Percentiles rank a stretch among this genome's conserved stretches.
These are phyloP conservation scores for Procambarus clarkii DNA, from an alignment of 1,140 invertebrate genomes.

Conservation along the genomic window DNA sequence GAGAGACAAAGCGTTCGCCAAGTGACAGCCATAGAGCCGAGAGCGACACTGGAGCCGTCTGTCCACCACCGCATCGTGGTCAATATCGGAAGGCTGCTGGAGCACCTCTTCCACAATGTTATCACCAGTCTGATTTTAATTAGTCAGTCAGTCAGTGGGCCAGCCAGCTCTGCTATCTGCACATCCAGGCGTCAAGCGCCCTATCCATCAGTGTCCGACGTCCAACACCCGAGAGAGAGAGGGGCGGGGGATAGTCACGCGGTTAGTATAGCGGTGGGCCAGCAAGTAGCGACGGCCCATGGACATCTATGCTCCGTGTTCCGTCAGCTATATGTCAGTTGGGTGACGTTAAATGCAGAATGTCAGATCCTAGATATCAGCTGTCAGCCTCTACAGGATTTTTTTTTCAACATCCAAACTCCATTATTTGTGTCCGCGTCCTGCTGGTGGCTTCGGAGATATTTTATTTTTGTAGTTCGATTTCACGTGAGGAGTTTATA, in stretches of 20 bases:
- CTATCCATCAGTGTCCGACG: conserved; percentile 19
- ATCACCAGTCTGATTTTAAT: conserved; percentile 60
- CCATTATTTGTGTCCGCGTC: no score
- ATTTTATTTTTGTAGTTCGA: no score
- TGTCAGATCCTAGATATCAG: no score
- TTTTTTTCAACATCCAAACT: no score
- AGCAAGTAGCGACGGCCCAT: background rate
- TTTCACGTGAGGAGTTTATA: no score
- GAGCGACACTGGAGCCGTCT: background rate
- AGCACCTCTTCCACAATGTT: conserved; percentile 37
- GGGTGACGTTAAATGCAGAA: no score
- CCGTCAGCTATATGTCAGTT: no score
- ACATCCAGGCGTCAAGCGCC: conserved; percentile 41
- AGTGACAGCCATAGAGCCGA: conserved; percentile 45
- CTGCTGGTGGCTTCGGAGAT: no score
- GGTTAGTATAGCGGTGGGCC: background rate
- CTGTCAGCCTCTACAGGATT: no score
- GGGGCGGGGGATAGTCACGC: background rate
- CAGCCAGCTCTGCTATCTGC: conserved; percentile 28
- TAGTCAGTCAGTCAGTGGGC: conserved; percentile 62
- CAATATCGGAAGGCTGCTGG: conserved; percentile 47
- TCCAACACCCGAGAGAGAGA: background rate
- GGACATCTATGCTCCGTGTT: background rate
- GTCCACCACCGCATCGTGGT: conserved; percentile 13
- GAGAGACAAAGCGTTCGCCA: conserved; percentile 34